phyloP scores from a whole-genome alignment of 2,797 vertebrate genomes.

The Enteromius treurensis region DNA sequence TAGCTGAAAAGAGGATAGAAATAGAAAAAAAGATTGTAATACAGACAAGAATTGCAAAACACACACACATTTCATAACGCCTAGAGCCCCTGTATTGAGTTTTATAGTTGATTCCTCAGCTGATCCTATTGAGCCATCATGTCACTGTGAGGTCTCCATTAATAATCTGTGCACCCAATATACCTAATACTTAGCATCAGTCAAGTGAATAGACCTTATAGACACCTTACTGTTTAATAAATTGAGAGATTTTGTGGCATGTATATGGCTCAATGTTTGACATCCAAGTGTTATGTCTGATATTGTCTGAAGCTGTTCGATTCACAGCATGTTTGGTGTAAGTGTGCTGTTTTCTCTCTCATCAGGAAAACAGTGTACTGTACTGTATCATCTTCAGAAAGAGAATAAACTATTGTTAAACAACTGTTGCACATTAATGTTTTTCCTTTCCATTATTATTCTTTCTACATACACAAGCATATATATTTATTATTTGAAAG shows the following conservation, averaged over 20 bases:
- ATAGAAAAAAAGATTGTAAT: neutral
- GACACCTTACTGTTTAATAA: neutral
- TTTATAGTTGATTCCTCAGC: neutral
- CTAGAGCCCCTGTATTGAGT: neutral
- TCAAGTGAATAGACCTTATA: conserved; percentile 35
- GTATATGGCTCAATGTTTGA: conserved; percentile 36
- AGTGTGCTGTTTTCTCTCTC: conserved; percentile 19
- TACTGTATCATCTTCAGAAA: neutral
- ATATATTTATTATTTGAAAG: neutral
- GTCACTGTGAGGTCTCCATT: conserved; percentile 39
- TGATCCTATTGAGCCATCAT: neutral
- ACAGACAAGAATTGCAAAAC: neutral
- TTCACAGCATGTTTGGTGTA: conserved; percentile 45
- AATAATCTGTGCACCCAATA: conserved; percentile 5
- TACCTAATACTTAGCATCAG: conserved; percentile 12
- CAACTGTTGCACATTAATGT: neutral
- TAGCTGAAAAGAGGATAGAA: neutral
- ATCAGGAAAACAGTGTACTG: conserved; percentile 3
- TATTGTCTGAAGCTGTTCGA: conserved; percentile 35
- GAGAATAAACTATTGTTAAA: conserved; percentile 33
- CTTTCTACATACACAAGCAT: too few relatives aligned
- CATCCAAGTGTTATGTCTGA: conserved; percentile 42
- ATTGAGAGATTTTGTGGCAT: conserved; percentile 30
- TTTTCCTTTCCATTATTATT: too few relatives aligned
- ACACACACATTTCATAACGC: neutral